Evolutionary conservation across 2,888 invertebrate genomes (phyloP).

Genomic region (Chydorus sphaericus): DNA sequence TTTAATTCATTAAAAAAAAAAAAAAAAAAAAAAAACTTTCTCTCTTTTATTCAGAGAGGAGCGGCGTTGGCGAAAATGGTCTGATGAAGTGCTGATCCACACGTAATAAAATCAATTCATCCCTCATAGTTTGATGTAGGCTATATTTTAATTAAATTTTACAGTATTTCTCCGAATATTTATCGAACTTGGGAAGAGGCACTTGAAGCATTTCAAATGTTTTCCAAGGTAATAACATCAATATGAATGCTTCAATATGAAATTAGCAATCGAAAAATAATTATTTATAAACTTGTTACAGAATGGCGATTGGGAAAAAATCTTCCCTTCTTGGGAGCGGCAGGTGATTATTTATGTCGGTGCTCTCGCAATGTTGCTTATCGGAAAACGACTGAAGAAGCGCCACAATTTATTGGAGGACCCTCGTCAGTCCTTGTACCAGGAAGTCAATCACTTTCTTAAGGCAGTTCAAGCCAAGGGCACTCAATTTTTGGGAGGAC

Average conservation of each 20-base stretch:
- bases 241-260: constrained; percentile 4
- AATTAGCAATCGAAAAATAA: constrained; percentile 11
- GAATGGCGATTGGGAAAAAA: constrained; percentile 79
- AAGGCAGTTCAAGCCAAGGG: constrained; percentile 47
- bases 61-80: constrained; percentile 91
- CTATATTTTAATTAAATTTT: background rate
- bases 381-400: constrained; percentile 74
- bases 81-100: constrained; percentile 79
- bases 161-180: constrained; percentile 76
- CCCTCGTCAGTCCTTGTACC: constrained; percentile 75
- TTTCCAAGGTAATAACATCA: constrained; percentile 46
- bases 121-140: background rate
- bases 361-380: constrained; percentile 82
- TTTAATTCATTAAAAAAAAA: background rate
- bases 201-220: constrained; percentile 83
- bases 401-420: constrained; percentile 56
- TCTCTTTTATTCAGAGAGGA: constrained; percentile 82
- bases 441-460: constrained; percentile 70
- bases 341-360: constrained; percentile 79
- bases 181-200: constrained; percentile 76
- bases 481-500: constrained; percentile 69
- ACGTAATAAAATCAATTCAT: constrained; percentile 27
- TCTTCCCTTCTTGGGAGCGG: constrained; percentile 76
- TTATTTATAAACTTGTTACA: constrained; percentile 20
- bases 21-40: constrained; percentile 19